Evolutionary conservation across 2,113 vertebrate genomes (phyloP).

Genomic region (Hyla sarda): DNA sequence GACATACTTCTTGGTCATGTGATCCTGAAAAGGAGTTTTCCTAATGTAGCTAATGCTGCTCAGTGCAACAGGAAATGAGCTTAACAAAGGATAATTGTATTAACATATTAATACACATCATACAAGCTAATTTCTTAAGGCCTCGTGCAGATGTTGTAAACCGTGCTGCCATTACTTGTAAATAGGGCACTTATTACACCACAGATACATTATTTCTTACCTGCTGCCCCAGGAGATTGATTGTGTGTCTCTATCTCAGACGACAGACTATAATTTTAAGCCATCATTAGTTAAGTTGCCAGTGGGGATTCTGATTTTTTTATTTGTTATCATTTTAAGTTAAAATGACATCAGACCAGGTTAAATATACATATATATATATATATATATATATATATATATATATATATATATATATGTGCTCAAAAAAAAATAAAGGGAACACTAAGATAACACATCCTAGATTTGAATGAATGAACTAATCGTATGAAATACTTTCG

Average conservation of each 20-base stretch:
- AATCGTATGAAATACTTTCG: too few relatives aligned
- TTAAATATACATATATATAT: too few relatives aligned
- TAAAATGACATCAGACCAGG: too few relatives aligned
- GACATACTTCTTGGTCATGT: neutral
- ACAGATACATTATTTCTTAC: neutral
- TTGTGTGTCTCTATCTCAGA: neutral
- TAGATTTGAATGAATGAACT: too few relatives aligned
- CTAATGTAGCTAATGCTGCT: neutral
- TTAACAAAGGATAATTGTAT: slow-evolving; percentile 15
- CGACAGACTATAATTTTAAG: slow-evolving; percentile 6
- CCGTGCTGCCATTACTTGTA: neutral
- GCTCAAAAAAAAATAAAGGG: too few relatives aligned
- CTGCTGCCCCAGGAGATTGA: neutral
- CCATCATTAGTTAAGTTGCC: neutral
- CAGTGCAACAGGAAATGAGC: neutral
- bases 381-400: too few relatives aligned
- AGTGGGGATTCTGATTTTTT: neutral
- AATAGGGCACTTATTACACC: neutral
- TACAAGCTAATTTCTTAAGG: neutral
- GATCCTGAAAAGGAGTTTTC: neutral
- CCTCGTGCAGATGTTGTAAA: neutral
- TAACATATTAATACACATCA: slow-evolving; percentile 23
- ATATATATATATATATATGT: too few relatives aligned
- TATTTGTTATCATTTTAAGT: neutral
- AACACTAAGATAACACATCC: too few relatives aligned